A percentile compares a stretch with the other conserved stretches of the same genome.
phyloP scores from a whole-genome alignment of 1,140 invertebrate genomes.

The Triops cancriformis region DNA sequence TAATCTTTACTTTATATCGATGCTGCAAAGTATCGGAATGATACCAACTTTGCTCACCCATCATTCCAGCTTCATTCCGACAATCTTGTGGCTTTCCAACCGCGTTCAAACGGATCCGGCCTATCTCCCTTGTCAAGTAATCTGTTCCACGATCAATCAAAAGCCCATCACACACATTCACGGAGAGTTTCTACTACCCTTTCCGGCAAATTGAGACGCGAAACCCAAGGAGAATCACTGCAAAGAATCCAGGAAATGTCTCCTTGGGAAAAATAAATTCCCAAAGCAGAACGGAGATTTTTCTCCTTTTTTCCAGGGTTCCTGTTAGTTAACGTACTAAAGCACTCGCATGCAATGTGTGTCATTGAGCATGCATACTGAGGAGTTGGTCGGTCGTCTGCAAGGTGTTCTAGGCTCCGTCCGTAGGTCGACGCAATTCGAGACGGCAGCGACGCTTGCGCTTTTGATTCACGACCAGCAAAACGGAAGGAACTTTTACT shows the following conservation, averaged over 20 bases:
- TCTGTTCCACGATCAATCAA: too few relatives aligned
- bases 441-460: background rate
- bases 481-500: background rate
- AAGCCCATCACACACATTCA: too few relatives aligned
- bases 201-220: too few relatives aligned
- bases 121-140: too few relatives aligned
- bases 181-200: too few relatives aligned
- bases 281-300: too few relatives aligned
- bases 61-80: background rate
- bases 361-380: conserved; percentile 5
- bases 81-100: background rate
- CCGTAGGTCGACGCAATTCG: background rate
- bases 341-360: background rate
- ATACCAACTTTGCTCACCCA: conserved; percentile 27
- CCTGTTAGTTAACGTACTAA: too few relatives aligned
- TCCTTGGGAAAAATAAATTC: too few relatives aligned
- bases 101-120: background rate
- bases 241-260: too few relatives aligned
- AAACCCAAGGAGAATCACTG: too few relatives aligned
- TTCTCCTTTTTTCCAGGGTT: too few relatives aligned
- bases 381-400: background rate
- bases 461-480: background rate
- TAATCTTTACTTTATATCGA: conserved; percentile 30
- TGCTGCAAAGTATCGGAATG: conserved; percentile 31
- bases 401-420: background rate